Percentiles rank a stretch among this genome's conserved stretches.
Conservation (phyloP, 2,113 vertebrate species). For the Hiodon alosoides region DNA sequence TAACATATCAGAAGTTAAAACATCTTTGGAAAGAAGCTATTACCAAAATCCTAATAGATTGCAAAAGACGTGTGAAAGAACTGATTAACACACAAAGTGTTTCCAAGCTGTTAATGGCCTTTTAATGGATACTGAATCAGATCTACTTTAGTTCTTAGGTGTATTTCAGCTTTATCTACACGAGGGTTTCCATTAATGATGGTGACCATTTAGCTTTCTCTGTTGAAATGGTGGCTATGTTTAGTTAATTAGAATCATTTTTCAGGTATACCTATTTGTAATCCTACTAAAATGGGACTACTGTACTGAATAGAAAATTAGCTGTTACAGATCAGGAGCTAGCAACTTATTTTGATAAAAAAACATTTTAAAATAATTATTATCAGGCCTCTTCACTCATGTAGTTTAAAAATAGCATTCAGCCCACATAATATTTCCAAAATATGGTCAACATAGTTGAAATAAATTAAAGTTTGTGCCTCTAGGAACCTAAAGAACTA, state of each 20-base stretch:
- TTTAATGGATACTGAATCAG: conserved; percentile 8
- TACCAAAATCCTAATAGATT: neutral
- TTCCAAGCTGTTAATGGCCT: neutral
- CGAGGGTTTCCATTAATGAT: neutral
- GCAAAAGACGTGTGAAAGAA: neutral
- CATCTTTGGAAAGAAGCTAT: neutral
- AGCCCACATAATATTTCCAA: no score
- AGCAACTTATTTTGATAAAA: no score
- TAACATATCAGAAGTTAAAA: neutral
- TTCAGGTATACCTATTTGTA: neutral
- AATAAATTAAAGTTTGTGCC: no score
- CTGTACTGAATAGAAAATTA: no score
- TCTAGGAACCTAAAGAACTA: no score
- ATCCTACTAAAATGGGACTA: no score
- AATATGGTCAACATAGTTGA: no score
- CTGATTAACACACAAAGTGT: neutral
- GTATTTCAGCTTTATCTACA: neutral
- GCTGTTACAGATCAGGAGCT: no score
- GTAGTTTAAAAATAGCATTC: no score
- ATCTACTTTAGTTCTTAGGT: neutral
- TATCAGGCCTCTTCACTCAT: no score
- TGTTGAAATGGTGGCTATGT: neutral
- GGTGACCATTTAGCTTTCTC: neutral
- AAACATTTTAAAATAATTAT: no score
- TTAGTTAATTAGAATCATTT: neutral